phyloP scores from a whole-genome alignment of 2,888 invertebrate genomes.

The Lamproptera curius region DNA sequence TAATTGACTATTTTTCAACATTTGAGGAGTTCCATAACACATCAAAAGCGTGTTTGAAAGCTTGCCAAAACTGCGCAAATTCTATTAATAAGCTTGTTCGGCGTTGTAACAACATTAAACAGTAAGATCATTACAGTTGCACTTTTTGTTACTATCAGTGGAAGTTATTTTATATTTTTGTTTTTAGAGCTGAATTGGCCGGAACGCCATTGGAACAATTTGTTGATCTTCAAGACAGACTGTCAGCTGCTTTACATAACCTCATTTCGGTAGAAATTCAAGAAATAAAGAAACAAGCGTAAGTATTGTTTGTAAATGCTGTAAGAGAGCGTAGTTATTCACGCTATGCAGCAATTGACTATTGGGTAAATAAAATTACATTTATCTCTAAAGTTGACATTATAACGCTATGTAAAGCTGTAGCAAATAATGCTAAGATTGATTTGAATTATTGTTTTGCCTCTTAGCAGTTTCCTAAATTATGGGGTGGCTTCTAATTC shows the following conservation, averaged over 20 bases:
- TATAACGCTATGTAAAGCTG: too few relatives aligned
- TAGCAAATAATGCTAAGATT: too few relatives aligned
- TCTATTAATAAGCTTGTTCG: conserved; percentile 73
- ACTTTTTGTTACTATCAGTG: not conserved
- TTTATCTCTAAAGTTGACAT: too few relatives aligned
- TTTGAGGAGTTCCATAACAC: conserved; percentile 68
- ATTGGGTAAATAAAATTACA: too few relatives aligned
- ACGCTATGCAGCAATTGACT: too few relatives aligned
- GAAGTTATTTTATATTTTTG: conserved; percentile 15
- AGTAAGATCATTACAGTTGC: conserved; percentile 48
- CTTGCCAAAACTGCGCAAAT: conserved; percentile 68
- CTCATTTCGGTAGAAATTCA: conserved; percentile 57
- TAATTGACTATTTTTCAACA: conserved; percentile 72
- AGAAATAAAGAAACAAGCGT: conserved; percentile 64
- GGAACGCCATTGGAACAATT: conserved; percentile 66
- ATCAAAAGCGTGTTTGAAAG: conserved; percentile 68
- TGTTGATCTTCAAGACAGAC: conserved; percentile 52
- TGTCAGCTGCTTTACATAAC: conserved; percentile 58
- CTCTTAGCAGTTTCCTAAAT: too few relatives aligned
- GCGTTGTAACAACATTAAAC: conserved; percentile 68
- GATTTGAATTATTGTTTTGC: too few relatives aligned
- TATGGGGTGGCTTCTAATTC: too few relatives aligned
- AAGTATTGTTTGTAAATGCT: too few relatives aligned
- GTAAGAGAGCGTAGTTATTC: too few relatives aligned
- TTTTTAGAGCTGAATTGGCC: conserved; percentile 60